phyloP scores from a whole-genome alignment of 2,113 vertebrate genomes.

The Passer domesticus region DNA sequence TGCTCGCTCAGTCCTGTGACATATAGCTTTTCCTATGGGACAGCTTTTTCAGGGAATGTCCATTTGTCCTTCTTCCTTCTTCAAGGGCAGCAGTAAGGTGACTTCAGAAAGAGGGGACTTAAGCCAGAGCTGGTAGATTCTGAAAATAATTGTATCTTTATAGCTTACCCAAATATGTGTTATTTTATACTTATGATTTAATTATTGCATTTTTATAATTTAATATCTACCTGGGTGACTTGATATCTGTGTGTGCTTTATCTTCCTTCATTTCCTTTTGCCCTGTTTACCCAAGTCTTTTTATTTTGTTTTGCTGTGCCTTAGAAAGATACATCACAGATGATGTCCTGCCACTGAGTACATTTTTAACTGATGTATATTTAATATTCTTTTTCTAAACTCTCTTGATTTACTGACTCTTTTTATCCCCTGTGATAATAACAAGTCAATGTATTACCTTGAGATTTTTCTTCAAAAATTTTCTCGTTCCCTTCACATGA shows the following conservation, averaged over 20 bases:
- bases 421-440: constrained; percentile 38
- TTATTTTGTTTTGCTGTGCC: not conserved
- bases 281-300: not conserved
- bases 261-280: not conserved
- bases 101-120: not conserved
- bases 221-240: not conserved
- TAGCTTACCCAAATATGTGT: not conserved
- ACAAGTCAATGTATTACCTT: constrained; percentile 36
- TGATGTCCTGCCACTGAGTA: not conserved
- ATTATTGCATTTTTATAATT: not conserved
- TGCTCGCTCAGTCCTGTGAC: not conserved
- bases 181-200: not conserved
- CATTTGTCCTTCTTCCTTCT: not conserved
- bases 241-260: not conserved
- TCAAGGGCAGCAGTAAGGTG: not conserved
- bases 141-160: not conserved
- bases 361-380: not conserved
- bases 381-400: constrained; percentile 5
- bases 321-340: not conserved
- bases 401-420: constrained; percentile 28
- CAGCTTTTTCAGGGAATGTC: not conserved
- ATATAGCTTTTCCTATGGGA: not conserved
- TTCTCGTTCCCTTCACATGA: constrained; percentile 17
- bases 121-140: not conserved
- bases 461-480: constrained; percentile 49